These are phyloP conservation scores for Chiloscyllium punctatum DNA, from an alignment of 2,797 vertebrate genomes.

Conservation along the genomic window DNA sequence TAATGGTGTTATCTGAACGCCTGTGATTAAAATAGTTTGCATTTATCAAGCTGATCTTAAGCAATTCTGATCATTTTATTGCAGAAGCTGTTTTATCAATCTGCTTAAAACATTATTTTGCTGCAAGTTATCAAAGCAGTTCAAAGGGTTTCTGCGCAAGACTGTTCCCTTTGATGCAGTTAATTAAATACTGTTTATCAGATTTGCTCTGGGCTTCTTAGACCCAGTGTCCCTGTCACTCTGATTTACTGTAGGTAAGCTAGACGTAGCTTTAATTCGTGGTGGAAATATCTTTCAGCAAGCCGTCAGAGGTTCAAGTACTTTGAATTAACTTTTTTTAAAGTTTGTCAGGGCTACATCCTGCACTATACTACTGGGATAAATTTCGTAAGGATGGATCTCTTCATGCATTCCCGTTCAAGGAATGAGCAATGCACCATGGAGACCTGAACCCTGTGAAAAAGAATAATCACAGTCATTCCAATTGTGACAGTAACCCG, in stretches of 20 bases:
- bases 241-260: conserved; percentile 32
- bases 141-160: conserved; percentile 31
- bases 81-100: not conserved
- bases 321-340: conserved; percentile 11
- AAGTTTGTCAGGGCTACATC: not conserved
- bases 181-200: conserved; percentile 36
- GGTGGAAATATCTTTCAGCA: not conserved
- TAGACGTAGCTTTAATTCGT: conserved; percentile 13
- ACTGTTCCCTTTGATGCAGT: conserved; percentile 32
- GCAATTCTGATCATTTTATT: conserved; percentile 27
- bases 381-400: conserved; percentile 3
- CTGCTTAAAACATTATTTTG: conserved; percentile 3
- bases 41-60: conserved; percentile 21
- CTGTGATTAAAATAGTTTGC: not conserved
- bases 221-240: not conserved
- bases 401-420: conserved; percentile 29
- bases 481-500: not conserved
- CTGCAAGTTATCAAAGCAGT: conserved; percentile 19
- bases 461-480: conserved; percentile 37
- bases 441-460: conserved; percentile 33
- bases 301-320: not conserved
- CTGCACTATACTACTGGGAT: not conserved
- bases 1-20: not conserved
- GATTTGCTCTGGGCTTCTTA: conserved; percentile 19
- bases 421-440: conserved; percentile 26